Evolutionary conservation across 1,140 invertebrate genomes (phyloP).

Genomic region (Saxidomus purpurata): DNA sequence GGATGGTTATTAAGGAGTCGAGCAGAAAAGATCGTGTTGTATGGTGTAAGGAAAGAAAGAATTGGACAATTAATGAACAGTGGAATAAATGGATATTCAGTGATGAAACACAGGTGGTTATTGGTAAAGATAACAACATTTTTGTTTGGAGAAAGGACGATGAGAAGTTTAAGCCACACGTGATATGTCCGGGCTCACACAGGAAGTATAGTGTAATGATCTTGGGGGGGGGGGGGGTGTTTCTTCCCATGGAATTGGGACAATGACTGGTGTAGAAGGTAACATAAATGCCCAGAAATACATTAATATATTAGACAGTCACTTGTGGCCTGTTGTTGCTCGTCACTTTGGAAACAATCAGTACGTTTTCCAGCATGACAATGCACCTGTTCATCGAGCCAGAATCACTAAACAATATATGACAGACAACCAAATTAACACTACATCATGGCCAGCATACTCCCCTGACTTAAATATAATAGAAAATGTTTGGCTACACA

Average conservation of each 20-base stretch:
- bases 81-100: too few species aligned
- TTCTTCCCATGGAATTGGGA: background rate
- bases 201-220: background rate
- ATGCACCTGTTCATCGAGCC: conserved; percentile 27
- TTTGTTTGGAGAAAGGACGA: too few species aligned
- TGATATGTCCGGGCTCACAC: background rate
- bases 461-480: too few species aligned
- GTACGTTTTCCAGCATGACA: too few species aligned
- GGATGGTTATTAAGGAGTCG: background rate
- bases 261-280: background rate
- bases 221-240: conserved; percentile 1
- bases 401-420: background rate
- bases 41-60: background rate
- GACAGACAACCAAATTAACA: too few species aligned
- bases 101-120: background rate
- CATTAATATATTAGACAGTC: too few species aligned
- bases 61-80: too few species aligned
- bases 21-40: background rate
- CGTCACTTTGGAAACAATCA: too few species aligned
- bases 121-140: background rate
- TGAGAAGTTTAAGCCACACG: background rate
- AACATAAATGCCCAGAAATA: background rate
- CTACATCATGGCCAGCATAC: too few species aligned
- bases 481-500: too few species aligned
- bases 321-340: background rate